Conservation (phyloP, 2,888 invertebrate genomes). For the Prosapia bicincta region DNA sequence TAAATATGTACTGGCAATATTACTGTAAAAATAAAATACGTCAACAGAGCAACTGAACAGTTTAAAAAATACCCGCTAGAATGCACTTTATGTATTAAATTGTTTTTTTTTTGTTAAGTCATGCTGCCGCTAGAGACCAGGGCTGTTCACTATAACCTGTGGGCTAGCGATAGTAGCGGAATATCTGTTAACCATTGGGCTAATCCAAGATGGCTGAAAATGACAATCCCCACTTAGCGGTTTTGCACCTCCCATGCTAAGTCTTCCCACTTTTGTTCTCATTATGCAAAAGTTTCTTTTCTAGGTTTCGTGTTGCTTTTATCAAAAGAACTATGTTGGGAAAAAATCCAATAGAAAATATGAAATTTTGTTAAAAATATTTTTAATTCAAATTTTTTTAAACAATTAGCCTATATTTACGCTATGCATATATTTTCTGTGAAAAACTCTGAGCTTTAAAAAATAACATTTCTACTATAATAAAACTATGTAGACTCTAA, state of each 20-base stretch:
- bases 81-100: not conserved
- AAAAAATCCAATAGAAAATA: too few relatives aligned
- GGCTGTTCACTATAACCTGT: not conserved
- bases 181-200: not conserved
- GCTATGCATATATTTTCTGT: too few relatives aligned
- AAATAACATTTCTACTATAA: too few relatives aligned
- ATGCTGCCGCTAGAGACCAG: not conserved
- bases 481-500: too few relatives aligned
- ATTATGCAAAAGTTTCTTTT: not conserved
- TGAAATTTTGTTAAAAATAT: too few relatives aligned
- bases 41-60: not conserved
- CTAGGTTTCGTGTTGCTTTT: not conserved
- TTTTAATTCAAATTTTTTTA: too few relatives aligned
- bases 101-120: not conserved
- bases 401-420: too few relatives aligned
- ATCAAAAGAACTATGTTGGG: too few relatives aligned
- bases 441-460: too few relatives aligned
- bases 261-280: not conserved
- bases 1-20: too few relatives aligned
- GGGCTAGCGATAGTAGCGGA: not conserved
- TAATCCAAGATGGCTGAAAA: not conserved
- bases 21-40: too few relatives aligned
- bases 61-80: not conserved
- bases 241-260: not conserved
- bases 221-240: not conserved